Evolutionary conservation across 1,140 invertebrate species (phyloP).

Genomic region (Bombus cullumanus): DNA sequence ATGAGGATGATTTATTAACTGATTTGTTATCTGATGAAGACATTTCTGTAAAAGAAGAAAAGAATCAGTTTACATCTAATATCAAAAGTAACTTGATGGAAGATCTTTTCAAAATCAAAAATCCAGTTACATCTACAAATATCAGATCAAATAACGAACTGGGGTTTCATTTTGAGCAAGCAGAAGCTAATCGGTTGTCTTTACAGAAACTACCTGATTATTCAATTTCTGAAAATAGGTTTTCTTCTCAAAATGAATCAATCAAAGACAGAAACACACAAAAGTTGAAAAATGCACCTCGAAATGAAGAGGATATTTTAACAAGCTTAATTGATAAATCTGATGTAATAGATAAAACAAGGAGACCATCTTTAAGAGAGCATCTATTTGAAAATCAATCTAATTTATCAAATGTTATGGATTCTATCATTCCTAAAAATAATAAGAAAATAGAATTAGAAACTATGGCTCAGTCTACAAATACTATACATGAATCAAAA

Average conservation of each 20-base stretch:
- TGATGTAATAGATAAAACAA: constrained; percentile 50
- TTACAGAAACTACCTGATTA: constrained; percentile 13
- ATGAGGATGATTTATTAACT: constrained; percentile 67
- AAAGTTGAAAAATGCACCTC: constrained; percentile 39
- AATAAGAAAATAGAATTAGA: constrained; percentile 32
- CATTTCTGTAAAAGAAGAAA: constrained; percentile 50
- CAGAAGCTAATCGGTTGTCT: constrained; percentile 24
- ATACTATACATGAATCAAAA: constrained; percentile 39
- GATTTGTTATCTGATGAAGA: constrained; percentile 69
- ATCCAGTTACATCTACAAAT: constrained; percentile 6
- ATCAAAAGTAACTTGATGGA: constrained; percentile 61
- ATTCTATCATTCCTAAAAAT: constrained; percentile 35
- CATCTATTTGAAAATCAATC: constrained; percentile 69
- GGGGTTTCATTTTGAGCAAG: background rate
- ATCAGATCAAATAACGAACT: constrained; percentile 8
- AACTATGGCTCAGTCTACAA: constrained; percentile 30
- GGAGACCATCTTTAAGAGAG: constrained; percentile 70
- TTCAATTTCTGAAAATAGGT: constrained; percentile 22
- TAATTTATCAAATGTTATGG: constrained; percentile 37
- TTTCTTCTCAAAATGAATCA: constrained; percentile 17
- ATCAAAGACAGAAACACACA: constrained; percentile 26
- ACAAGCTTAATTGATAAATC: constrained; percentile 43
- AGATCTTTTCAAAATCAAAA: constrained; percentile 70
- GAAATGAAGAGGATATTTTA: constrained; percentile 44
- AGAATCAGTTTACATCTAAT: constrained; percentile 40